Evolutionary conservation across 2,888 invertebrate genomes (phyloP).

Genomic region (Drosophila fungiperda): DNA sequence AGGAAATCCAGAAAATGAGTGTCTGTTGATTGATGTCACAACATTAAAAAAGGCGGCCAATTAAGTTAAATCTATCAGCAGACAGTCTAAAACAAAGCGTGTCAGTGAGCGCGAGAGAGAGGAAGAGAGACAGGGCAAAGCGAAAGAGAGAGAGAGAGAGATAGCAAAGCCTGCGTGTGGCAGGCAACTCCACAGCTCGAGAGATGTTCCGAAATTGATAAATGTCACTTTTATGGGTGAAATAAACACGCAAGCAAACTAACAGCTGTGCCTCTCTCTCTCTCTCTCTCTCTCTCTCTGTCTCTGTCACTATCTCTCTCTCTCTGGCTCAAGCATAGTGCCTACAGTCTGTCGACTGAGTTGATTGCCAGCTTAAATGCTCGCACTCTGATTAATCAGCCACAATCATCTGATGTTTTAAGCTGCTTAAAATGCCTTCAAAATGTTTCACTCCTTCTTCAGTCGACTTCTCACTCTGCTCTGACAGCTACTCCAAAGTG

Average conservation of each 20-base stretch:
- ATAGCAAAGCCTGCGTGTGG: conserved; percentile 42
- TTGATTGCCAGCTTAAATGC: conserved; percentile 71
- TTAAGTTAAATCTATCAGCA: conserved; percentile 75
- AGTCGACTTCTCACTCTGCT: not conserved
- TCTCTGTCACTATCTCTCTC: not conserved
- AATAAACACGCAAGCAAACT: conserved; percentile 55
- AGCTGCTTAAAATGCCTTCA: conserved; percentile 74
- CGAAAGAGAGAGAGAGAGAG: not conserved
- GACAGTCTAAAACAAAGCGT: not conserved
- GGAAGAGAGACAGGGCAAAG: not conserved
- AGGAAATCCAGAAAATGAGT: conserved; percentile 53
- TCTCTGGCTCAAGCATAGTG: not conserved
- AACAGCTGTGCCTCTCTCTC: not conserved
- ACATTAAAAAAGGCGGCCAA: conserved; percentile 74
- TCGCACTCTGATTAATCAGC: conserved; percentile 80
- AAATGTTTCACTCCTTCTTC: conserved; percentile 31
- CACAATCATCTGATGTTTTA: conserved; percentile 81
- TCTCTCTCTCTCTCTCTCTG: not conserved
- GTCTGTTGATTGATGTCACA: conserved; percentile 74
- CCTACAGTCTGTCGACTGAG: not conserved
- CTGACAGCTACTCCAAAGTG: conserved; percentile 63
- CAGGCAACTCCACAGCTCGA: conserved; percentile 21
- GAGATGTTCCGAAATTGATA: conserved; percentile 67
- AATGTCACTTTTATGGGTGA: conserved; percentile 80
- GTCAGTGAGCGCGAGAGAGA: not conserved